Base-by-base conservation (phyloP, 1,140 invertebrate species). In the Papilio helenus region DNA sequence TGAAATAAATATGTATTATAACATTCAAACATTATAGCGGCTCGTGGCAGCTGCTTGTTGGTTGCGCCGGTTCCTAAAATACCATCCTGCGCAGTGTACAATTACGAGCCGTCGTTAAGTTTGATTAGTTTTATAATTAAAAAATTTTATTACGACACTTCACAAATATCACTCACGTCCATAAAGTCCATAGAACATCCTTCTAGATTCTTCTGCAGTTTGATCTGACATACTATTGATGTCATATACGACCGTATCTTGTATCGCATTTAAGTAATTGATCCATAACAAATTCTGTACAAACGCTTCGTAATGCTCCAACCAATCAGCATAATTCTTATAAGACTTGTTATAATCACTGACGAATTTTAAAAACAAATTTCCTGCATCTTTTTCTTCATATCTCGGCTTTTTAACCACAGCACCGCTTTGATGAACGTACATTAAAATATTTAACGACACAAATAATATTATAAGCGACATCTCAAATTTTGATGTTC, bases 241-340 rank as follows among this genome's bases (percentile, higher is more conserved):
- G 34, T 76, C 74, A 16, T 55, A 76, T 1, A 76, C 74, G 0
- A 51, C 29, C 16, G 51, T 20, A 51, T 76, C 51, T 16, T 76
- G 74, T 16, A 76, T 55, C 1, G 49, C 74, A 34, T 76, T 76
- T n/a, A 76, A 58, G 42, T 76, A 76, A 29, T 76, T 76, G 8
- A 76, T 76, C 74, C 49, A 76, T 7, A 76, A 34, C 3, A 76
- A 34, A 34, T 46, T 76, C 49, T 76, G 73, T 39, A 76, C 49
- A 20, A 76, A 76, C 23, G 73, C 73, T 39, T 76, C 73, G 49
- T 76, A 76, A n/a, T 76, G 73, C 16, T 51, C 49, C 49, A 76
- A 55, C 49, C 49, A 55, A 58, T 76, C 73, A 5, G 29, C 46
- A n/a, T 76, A 34, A 49, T 76, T 55, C n/a, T 76, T 55, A 49